Conservation (phyloP, 2,797 vertebrate genomes). For the Merluccius polli region DNA sequence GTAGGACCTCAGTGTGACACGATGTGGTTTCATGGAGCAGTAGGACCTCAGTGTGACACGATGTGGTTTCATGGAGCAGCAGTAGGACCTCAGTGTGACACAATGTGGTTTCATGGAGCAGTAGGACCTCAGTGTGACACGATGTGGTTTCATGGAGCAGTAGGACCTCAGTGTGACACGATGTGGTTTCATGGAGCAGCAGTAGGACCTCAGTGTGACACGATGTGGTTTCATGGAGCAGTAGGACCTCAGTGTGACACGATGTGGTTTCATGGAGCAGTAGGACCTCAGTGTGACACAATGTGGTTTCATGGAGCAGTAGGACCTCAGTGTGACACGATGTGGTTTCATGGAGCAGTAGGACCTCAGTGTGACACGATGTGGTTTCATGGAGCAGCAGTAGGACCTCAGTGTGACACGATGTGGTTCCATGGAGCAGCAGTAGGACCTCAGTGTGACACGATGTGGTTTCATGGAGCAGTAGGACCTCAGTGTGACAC, state of each 20-base stretch:
- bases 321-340: too few relatives aligned
- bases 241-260: too few relatives aligned
- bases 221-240: neutral
- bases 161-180: too few relatives aligned
- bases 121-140: neutral
- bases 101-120: neutral
- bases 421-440: neutral
- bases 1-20: too few relatives aligned
- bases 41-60: neutral
- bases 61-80: too few relatives aligned
- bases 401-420: too few relatives aligned
- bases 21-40: neutral
- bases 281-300: neutral
- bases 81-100: too few relatives aligned
- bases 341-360: neutral
- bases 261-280: neutral
- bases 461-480: neutral
- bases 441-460: neutral
- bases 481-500: too few relatives aligned
- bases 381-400: too few relatives aligned
- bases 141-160: neutral
- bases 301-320: neutral
- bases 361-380: neutral
- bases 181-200: neutral
- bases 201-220: neutral